Evolutionary conservation across 2,888 invertebrate species (phyloP).

Genomic region (Tortricodes alternella): DNA sequence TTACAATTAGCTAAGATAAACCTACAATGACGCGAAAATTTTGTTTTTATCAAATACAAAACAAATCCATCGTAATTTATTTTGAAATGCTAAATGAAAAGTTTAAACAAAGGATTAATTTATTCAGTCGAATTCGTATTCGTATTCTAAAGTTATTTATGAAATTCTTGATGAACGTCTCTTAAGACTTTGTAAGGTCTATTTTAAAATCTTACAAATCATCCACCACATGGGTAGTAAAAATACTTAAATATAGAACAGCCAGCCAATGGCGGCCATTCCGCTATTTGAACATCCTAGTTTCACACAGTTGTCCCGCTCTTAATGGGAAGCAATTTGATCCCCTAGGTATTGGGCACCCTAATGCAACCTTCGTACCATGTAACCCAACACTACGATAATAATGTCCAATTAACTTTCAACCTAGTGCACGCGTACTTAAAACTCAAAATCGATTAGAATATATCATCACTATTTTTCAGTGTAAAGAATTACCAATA

Average conservation of each 20-base stretch:
- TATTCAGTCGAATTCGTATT: too few relatives aligned
- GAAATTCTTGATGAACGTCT: too few relatives aligned
- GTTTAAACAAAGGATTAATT: too few relatives aligned
- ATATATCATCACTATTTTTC: background rate
- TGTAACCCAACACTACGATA: slow-evolving; percentile 13
- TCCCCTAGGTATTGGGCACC: slow-evolving; percentile 24
- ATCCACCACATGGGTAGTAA: background rate
- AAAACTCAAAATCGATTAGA: background rate
- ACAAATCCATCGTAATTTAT: too few relatives aligned
- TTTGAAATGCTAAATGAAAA: too few relatives aligned
- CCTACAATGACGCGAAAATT: too few relatives aligned
- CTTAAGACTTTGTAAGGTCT: too few relatives aligned
- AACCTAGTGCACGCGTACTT: background rate
- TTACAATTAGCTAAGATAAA: too few relatives aligned
- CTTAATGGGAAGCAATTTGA: slow-evolving; percentile 29
- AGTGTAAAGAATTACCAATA: background rate
- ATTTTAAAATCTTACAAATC: too few relatives aligned
- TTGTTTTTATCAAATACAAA: too few relatives aligned
- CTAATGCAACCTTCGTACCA: slow-evolving; percentile 27
- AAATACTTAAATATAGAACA: background rate
- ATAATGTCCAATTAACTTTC: background rate
- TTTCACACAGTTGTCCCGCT: slow-evolving; percentile 20
- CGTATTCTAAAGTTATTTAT: too few relatives aligned
- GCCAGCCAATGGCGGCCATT: too few relatives aligned
- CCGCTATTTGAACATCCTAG: slow-evolving; percentile 7